These are phyloP conservation scores for Ophthalmolycus amberensis DNA, from an alignment of 2,113 vertebrate genomes.

Conservation along the genomic window DNA sequence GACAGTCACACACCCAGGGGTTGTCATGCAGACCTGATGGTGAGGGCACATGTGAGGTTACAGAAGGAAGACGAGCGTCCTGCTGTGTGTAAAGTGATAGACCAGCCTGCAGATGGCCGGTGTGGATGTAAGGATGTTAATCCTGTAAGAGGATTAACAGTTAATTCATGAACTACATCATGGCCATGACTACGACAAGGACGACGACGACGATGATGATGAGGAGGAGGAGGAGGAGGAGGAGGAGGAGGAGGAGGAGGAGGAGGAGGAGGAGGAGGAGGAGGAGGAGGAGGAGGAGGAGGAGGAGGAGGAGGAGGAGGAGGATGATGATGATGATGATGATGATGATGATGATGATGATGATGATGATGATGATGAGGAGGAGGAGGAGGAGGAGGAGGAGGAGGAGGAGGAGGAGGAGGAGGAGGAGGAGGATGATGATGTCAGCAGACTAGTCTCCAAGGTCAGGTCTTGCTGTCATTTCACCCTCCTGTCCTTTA, in stretches of 20 bases:
- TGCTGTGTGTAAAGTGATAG: conserved; percentile 59
- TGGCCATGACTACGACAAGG: conserved; percentile 59
- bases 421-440: too few relatives aligned
- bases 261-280: too few relatives aligned
- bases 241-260: too few relatives aligned
- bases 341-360: neutral
- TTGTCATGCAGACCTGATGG: conserved; percentile 95
- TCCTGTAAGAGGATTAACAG: conserved; percentile 74
- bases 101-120: conserved; percentile 73
- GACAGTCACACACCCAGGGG: conserved; percentile 96
- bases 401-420: too few relatives aligned
- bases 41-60: conserved; percentile 45
- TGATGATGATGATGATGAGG: neutral
- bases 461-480: conserved; percentile 41
- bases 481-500: conserved; percentile 16
- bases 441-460: conserved; percentile 7
- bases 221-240: too few relatives aligned
- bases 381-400: too few relatives aligned
- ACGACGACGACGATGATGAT: conserved; percentile 38
- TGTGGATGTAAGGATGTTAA: conserved; percentile 73
- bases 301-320: too few relatives aligned
- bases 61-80: conserved; percentile 38
- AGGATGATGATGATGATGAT: conserved; percentile 20
- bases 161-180: conserved; percentile 77
- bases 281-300: too few relatives aligned